These are phyloP conservation scores for Ectropis grisescens DNA, from an alignment of 1,140 invertebrate genomes.

Conservation along the genomic window DNA sequence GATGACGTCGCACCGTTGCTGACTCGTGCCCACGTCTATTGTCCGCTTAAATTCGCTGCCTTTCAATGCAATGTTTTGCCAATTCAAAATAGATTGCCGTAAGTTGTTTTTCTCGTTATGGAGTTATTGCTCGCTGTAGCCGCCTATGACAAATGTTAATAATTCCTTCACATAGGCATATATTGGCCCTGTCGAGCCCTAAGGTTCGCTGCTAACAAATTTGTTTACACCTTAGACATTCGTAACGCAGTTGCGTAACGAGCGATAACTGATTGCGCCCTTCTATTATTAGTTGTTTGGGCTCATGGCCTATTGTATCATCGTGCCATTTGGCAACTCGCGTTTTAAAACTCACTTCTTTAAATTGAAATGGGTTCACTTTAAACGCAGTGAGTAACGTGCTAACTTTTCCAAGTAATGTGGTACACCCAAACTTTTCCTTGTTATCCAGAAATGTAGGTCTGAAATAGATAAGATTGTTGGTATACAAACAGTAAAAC, in stretches of 20 bases:
- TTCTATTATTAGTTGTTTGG: slow-evolving; percentile 19
- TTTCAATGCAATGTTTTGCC: slow-evolving; percentile 7
- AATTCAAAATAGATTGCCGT: slow-evolving; percentile 14
- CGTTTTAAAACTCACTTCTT: slow-evolving; percentile 5
- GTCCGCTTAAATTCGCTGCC: slow-evolving; percentile 8
- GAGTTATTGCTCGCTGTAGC: no score
- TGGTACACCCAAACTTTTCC: no score
- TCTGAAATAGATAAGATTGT: no score
- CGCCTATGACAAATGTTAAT: no score
- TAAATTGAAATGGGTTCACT: no score
- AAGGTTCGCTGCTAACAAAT: slow-evolving; percentile 31
- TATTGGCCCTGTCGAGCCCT: slow-evolving; percentile 17
- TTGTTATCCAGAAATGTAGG: no score
- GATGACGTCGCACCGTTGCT: slow-evolving; percentile 27
- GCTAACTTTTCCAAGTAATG: no score
- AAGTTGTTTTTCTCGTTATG: slow-evolving; percentile 16
- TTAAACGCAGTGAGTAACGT: no score
- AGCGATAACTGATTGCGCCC: slow-evolving; percentile 28
- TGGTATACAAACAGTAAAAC: no score
- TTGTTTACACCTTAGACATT: slow-evolving; percentile 25
- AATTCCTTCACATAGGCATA: no score
- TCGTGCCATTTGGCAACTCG: slow-evolving; percentile 6
- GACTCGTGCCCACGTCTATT: slow-evolving; percentile 16
- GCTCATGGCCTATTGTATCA: slow-evolving; percentile 10
- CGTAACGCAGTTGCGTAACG: slow-evolving; percentile 25